Base-by-base conservation (phyloP, 2,797 vertebrate genomes). In the Myiothlypis coronata region DNA sequence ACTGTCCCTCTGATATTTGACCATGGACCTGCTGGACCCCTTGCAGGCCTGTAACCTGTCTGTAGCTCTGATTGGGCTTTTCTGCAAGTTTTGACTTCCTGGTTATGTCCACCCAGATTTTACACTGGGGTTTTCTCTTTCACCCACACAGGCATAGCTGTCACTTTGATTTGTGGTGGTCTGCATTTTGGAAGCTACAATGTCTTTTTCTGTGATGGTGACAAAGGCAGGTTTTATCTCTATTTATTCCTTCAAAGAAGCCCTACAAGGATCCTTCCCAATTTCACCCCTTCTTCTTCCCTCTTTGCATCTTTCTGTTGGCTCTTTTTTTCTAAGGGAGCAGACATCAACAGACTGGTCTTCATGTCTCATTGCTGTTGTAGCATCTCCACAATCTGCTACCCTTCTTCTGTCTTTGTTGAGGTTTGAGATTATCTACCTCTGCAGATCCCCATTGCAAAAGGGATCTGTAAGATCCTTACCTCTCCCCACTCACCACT, bases 401-500 rank as follows among this genome's bases (percentile, higher is more conserved):
- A 30, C 22, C 30, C 30, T 61, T 60, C 26, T 14, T 78, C 24
- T 57, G 11, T 35, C 32, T 83, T 64, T 60, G 37, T 14, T 61
- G 15, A 30, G 2, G 4, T 70, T 59, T 67, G 26, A 83, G 16
- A 12, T 55, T 14, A 50, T 20, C 11, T 14, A 8, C 20, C 18
- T 78, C 53, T 83, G n/a, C 28, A 81, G 19, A 59, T 39, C 5
- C 11, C 30, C 7, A 9, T 1, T 41, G 49, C 35, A 76, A 69
- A 69, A 16, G 11, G 12, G 22, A 83, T 4, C 12, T 71, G 14
- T 47, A 35, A 81, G 18, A 32, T 35, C 21, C 18, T 60, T 61
- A 11, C 0, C 1, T 0, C 23, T 61, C 27, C 4, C 15, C 44
- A 13, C 8, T 53, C 39, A 15, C 0, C 1, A 0, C 14, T 79